A percentile compares a stretch with the other conserved stretches of the same genome.
Conservation (phyloP, 2,888 invertebrate species). For the Stenichneumon culpator region DNA sequence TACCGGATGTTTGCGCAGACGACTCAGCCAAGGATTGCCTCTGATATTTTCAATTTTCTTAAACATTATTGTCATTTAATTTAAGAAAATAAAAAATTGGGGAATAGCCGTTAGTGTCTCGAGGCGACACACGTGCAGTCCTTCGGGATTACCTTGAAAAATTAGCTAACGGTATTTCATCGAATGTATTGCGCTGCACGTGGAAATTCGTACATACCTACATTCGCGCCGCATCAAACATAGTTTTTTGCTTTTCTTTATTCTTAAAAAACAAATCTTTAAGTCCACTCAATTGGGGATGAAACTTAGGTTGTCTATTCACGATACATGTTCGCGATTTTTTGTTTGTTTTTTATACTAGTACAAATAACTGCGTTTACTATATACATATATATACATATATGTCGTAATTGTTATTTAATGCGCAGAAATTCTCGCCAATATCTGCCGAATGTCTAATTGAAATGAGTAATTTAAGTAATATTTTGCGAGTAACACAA, state of each 20-base stretch:
- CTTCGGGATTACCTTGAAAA: constrained; percentile 31
- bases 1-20: constrained; percentile 77
- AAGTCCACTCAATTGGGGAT: background rate
- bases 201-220: constrained; percentile 27
- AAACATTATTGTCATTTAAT: constrained; percentile 74
- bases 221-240: constrained; percentile 20
- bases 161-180: constrained; percentile 18
- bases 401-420: background rate
- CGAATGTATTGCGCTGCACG: constrained; percentile 26
- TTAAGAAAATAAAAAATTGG: constrained; percentile 48
- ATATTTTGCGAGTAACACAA: constrained; percentile 31
- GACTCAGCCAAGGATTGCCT: constrained; percentile 82
- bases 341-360: constrained; percentile 5
- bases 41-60: constrained; percentile 79
- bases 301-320: constrained; percentile 30
- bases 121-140: constrained; percentile 3
- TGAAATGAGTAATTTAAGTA: background rate
- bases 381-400: background rate
- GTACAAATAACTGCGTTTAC: constrained; percentile 23
- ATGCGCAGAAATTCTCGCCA: background rate
- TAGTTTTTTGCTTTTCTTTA: constrained; percentile 11
- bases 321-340: constrained; percentile 26
- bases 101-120: constrained; percentile 24
- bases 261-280: background rate
- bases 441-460: background rate